Base-by-base conservation (phyloP, 2,113 vertebrate species). In the Psilopsiagon aurifrons region DNA sequence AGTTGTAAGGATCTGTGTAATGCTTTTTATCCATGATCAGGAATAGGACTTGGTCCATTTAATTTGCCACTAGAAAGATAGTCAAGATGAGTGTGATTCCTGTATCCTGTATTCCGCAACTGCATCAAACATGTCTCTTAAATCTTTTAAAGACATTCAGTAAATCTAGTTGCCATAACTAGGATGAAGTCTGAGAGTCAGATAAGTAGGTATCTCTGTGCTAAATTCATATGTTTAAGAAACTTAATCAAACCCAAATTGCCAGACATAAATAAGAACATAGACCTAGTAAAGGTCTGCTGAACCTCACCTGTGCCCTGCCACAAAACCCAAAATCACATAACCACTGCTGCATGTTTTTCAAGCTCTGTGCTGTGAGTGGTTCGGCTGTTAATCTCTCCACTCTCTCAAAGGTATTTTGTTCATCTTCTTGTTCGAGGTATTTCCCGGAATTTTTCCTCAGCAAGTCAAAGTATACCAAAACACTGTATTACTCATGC, bases 1-100 rank as follows among this genome's bases (percentile, higher is more conserved):
- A 71, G 59, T 22, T 0, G 0, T 55, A 46, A 0, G 3, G 41
- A 78, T 7, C 37, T 63, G 29, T 3, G 2, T 33, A 15, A 16
- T 33, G 25, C 24, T 39, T 44, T 55, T 49, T 78, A 49, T 14
- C 17, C 12, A 57, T 66, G 47, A 46, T 7, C 3, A 20, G 37
- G 28, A 17, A 31, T 49, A 55, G 27, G 13, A 49, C 24, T 68
- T 51, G 20, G 11, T 46, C 37, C 10, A 35, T 13, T 87, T 67
- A 55, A 23, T 68, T 77, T 87, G 55, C 11, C 23, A 31, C 24
- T 13, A 82, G 75, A n/a, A 12, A 6, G 17, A 41, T 7, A 31
- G 20, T 23, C 22, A 88, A 41, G 37, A 59, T 25, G 17, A 24
- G 29, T 75, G 37, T 20, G 18, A 82, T 63, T 35, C 12, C 29